Base-by-base conservation (phyloP, 2,888 invertebrate genomes). In the Hipparchia semele region DNA sequence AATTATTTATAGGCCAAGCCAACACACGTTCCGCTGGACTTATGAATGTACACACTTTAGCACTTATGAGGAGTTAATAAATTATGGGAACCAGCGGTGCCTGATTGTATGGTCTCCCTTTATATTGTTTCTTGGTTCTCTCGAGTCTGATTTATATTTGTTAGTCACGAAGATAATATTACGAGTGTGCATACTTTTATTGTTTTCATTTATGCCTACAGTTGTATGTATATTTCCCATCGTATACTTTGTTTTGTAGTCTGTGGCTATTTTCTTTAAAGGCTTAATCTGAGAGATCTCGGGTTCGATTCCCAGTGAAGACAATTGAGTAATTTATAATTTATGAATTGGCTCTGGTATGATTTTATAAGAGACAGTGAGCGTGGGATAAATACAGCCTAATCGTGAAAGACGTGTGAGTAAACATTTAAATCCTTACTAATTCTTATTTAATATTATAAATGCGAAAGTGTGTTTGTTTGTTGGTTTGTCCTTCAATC, bases 51-150 rank as follows among this genome's bases (percentile, higher is more conserved):
- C 92, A 92, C 90, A 92, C 90, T 92, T 92, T 87, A 90, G 90
- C 92, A 92, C 92, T 92, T 91, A 91, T 91, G 89, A 87, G 83
- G 87, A 86, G 89, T 91, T 92, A 91, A 93, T 93, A 94, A 92
- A 93, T 92, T 90, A 94, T 88, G 84, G 79, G 86, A 86, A 86
- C 86, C 77, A 65, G 65, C 65, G 71, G 77, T 73, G 75, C 78
- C 78, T 86, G 87, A 91, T 90, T 90, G 87, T 79, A 78, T 78
- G 79, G 79, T 84, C 87, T 87, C 90, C 90, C 88, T 90, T 79
- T 85, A 87, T 78, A 77, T 79, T 58, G 74, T 68, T 69, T 73
- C 72, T 70, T 65, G 65, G 51, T 65, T 65, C 56, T 61, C 64
- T 74, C 73, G 68, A 66, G 73, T 73, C 66, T 72, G 73, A 77